These are phyloP conservation scores for Stramonita haemastoma DNA, from an alignment of 2,888 invertebrate species.

Conservation along the genomic window DNA sequence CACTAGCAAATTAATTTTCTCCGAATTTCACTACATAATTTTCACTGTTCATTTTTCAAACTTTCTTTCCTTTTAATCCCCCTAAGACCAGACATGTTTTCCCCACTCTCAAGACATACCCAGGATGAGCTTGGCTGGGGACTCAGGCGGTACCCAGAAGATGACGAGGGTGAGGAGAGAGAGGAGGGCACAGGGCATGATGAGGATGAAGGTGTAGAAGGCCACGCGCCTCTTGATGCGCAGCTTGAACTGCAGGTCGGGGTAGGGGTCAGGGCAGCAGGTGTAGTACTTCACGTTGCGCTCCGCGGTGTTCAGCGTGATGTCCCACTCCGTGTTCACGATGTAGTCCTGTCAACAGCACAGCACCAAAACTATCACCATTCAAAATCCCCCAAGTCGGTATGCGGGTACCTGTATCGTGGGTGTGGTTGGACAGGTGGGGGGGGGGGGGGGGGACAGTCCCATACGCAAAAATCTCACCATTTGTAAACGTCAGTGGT, in stretches of 20 bases:
- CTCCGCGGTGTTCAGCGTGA: conserved; percentile 68
- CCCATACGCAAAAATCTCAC: too few species aligned
- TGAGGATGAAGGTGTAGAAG: conserved; percentile 77
- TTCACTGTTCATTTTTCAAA: background rate
- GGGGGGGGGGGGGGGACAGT: too few species aligned
- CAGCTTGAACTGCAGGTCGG: conserved; percentile 74
- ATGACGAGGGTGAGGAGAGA: conserved; percentile 76
- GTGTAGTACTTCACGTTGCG: conserved; percentile 72
- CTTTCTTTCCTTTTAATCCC: background rate
- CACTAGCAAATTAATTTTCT: too few species aligned
- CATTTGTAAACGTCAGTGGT: too few species aligned
- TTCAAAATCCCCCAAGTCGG: too few species aligned
- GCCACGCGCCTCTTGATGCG: conserved; percentile 68
- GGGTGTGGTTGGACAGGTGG: too few species aligned
- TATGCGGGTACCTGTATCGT: too few species aligned
- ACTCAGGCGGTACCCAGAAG: conserved; percentile 78
- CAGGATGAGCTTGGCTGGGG: conserved; percentile 77
- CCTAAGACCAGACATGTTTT: background rate
- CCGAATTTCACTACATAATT: too few species aligned
- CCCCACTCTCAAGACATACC: conserved; percentile 66
- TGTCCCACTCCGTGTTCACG: conserved; percentile 76
- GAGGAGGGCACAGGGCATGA: conserved; percentile 77
- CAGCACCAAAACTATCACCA: too few species aligned
- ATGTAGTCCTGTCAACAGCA: conserved; percentile 73
- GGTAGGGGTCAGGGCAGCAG: conserved; percentile 75